Evolutionary conservation across 1,140 invertebrate genomes (phyloP).

Genomic region (Drosophila burlai): DNA sequence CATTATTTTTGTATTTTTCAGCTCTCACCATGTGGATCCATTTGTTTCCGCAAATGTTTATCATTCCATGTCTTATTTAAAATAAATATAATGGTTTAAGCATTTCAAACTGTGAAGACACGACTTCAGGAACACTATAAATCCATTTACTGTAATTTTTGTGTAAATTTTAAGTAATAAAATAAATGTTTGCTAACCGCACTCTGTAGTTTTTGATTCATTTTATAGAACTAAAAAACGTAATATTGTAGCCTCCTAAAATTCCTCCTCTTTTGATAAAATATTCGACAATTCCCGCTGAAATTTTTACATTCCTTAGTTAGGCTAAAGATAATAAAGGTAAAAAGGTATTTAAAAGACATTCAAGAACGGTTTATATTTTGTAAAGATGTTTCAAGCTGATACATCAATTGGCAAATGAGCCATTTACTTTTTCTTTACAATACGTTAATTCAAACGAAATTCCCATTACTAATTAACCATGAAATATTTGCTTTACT

Average conservation of each 20-base stretch:
- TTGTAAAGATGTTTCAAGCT: neutral
- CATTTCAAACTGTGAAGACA: neutral
- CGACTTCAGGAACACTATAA: neutral
- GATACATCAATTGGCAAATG: neutral
- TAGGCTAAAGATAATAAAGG: too few species aligned
- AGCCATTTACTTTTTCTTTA: neutral
- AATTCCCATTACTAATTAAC: slow-evolving; percentile 9
- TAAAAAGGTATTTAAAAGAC: too few species aligned
- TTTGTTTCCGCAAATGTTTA: slow-evolving; percentile 45
- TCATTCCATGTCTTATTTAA: slow-evolving; percentile 22
- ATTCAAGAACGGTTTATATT: neutral
- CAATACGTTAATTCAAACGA: neutral
- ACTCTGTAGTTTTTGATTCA: too few species aligned
- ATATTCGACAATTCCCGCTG: neutral
- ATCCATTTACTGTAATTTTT: neutral
- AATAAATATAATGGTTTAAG: neutral
- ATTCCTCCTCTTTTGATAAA: neutral
- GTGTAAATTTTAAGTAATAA: neutral
- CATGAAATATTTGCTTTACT: neutral
- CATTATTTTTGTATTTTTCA: neutral
- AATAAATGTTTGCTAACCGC: too few species aligned
- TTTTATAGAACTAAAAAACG: too few species aligned
- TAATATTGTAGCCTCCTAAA: too few species aligned
- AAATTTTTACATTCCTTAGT: too few species aligned
- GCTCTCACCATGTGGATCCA: slow-evolving; percentile 60